Evolutionary conservation across 2,888 invertebrate species (phyloP), one percentile per base, ranked within the genome.

Genomic region (Neuroscelio doddi): DNA sequence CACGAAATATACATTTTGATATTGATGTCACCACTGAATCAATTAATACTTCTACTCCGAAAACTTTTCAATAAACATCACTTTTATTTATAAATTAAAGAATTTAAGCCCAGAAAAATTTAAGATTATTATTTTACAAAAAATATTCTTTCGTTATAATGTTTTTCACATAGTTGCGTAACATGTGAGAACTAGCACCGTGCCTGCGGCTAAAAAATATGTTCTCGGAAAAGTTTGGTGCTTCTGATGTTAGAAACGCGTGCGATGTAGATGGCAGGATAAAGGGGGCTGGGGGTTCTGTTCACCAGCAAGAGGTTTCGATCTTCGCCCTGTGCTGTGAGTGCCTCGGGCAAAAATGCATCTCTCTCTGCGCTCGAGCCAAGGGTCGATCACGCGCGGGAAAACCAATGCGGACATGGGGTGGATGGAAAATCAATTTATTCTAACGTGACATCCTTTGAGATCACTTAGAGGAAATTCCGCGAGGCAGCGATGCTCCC

Each of bases 341-440:
- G 24, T 17, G 41, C 42, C 32, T 9, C 10, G 26, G 64, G 64
- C 62, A 15, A 44, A 63, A 63, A 53, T 49, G 68, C 58, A 58
- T 68, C 68, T 64, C 46, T 30, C 27, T 51, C 10, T n/a, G 17
- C 29, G 27, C 16, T 39, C 39, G 36, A 45, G 30, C 30, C 29
- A 38, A 17, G 41, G 55, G 47, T 64, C 59, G 49, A 30, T 36
- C 44, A 53, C 55, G 47, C 34, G 32, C 42, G 34, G 38, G 36
- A 52, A 57, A 69, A 63, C 63, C 49, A 62, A 52, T 63, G 64
- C 51, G 44, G 56, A 49, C 49, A 53, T 26, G 63, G 69, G 69
- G 69, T 49, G 41, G 34, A 55, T 62, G 69, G 68, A 76, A 80
- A 82, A 81, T 80, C 80, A 81, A 80, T 81, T 82, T 78, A 75